A percentile compares a stretch with the other conserved stretches of the same genome.
phyloP scores from a whole-genome alignment of 1,140 invertebrate species.

The Euwallacea similis region DNA sequence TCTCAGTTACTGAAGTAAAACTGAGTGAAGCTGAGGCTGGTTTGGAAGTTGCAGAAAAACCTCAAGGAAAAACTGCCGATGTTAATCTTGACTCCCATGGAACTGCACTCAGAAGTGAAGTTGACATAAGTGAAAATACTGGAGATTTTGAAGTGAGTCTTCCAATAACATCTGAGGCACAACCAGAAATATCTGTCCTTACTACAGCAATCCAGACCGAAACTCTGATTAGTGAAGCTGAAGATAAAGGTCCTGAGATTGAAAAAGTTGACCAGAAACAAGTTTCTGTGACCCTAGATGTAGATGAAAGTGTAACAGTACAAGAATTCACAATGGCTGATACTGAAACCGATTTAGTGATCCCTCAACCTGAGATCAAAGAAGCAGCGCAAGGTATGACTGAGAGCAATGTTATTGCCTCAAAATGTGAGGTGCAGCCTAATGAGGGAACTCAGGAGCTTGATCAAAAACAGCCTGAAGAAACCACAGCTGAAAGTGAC shows the following conservation, averaged over 20 bases:
- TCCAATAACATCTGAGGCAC: slow-evolving; percentile 37
- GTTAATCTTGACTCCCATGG: slow-evolving; percentile 40
- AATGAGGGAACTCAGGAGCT: slow-evolving; percentile 34
- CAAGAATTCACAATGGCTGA: slow-evolving; percentile 42
- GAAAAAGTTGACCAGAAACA: slow-evolving; percentile 52
- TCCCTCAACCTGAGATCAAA: slow-evolving; percentile 32
- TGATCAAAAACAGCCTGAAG: slow-evolving; percentile 33
- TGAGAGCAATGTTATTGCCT: slow-evolving; percentile 39
- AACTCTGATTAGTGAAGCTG: slow-evolving; percentile 50
- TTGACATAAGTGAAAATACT: slow-evolving; percentile 40
- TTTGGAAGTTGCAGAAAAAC: slow-evolving; percentile 15
- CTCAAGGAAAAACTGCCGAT: slow-evolving; percentile 27
- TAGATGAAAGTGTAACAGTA: slow-evolving; percentile 35
- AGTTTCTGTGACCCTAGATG: slow-evolving; percentile 38
- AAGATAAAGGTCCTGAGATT: slow-evolving; percentile 41
- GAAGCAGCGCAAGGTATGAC: slow-evolving; percentile 33
- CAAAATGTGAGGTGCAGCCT: slow-evolving; percentile 32
- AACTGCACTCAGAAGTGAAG: slow-evolving; percentile 42
- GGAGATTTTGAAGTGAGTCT: slow-evolving; percentile 17
- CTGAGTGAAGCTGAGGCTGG: slow-evolving; percentile 30
- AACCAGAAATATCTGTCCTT: slow-evolving; percentile 42
- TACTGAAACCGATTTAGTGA: slow-evolving; percentile 40
- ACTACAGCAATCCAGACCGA: slow-evolving; percentile 45
- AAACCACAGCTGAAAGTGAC: slow-evolving; percentile 32
- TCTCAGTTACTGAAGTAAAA: slow-evolving; percentile 54